A percentile compares a stretch with the other conserved stretches of the same genome.
phyloP scores from a whole-genome alignment of 2,888 invertebrate genomes.

The Gastrophysa polygoni region DNA sequence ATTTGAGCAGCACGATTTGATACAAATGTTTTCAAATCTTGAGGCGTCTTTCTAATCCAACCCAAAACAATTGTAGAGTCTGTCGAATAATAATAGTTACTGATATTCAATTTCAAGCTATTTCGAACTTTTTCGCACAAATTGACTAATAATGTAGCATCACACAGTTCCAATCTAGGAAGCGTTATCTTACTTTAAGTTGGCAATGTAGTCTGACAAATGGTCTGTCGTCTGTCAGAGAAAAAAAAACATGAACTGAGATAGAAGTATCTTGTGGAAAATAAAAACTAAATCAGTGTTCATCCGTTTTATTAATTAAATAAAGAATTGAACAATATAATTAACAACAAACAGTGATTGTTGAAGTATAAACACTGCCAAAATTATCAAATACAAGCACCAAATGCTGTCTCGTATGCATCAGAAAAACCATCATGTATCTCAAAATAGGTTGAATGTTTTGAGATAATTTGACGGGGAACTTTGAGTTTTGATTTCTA shows the following conservation, averaged over 20 bases:
- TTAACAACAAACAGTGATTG: neutral
- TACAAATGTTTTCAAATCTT: conserved; percentile 18
- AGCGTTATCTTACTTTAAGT: no score
- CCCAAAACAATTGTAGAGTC: conserved; percentile 23
- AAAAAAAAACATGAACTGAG: neutral
- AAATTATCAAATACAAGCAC: neutral
- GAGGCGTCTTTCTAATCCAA: conserved; percentile 14
- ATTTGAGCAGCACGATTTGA: conserved; percentile 14
- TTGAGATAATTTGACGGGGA: no score
- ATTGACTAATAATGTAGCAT: neutral
- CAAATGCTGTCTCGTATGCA: neutral
- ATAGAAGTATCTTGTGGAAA: neutral
- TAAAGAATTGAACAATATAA: no score
- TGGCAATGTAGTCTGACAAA: no score
- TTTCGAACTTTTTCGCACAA: neutral
- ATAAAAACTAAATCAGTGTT: neutral
- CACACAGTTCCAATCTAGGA: neutral
- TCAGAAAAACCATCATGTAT: neutral
- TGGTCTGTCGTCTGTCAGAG: no score
- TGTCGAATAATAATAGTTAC: conserved; percentile 9
- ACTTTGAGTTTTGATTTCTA: no score
- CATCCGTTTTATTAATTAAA: no score
- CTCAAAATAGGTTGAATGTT: neutral
- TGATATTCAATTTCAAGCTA: neutral
- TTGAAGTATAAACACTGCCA: neutral